Conservation (phyloP, 1,140 invertebrate genomes). For the Cardiocondyla obscurior region DNA sequence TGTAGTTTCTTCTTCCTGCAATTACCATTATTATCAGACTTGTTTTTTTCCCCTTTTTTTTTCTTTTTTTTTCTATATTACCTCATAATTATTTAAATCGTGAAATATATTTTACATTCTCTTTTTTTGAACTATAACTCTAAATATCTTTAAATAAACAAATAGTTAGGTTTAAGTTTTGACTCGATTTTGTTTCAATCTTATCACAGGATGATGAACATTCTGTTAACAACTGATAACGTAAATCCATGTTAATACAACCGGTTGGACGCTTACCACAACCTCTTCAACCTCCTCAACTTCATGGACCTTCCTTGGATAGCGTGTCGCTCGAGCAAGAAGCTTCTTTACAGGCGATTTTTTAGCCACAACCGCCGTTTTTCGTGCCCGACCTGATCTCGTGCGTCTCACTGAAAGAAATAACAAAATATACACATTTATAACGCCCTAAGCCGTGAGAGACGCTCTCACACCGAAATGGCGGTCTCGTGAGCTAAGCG, state of each 20-base stretch:
- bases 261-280: constrained; percentile 39
- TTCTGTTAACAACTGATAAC: neutral
- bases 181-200: neutral
- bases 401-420: constrained; percentile 73
- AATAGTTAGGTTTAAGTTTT: neutral
- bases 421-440: constrained; percentile 58
- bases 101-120: neutral
- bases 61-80: neutral
- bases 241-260: neutral
- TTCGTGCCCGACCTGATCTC: constrained; percentile 75
- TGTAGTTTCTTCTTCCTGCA: constrained; percentile 53
- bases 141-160: neutral
- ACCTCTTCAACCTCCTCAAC: constrained; percentile 73
- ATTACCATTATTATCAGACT: neutral
- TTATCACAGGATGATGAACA: neutral
- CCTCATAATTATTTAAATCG: neutral
- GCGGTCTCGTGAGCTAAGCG: constrained; percentile 61
- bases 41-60: neutral
- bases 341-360: constrained; percentile 76
- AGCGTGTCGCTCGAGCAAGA: constrained; percentile 68
- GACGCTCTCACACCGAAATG: constrained; percentile 75
- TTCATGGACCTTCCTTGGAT: constrained; percentile 66
- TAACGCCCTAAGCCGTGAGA: constrained; percentile 27
- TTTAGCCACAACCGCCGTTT: constrained; percentile 70
- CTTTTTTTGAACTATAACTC: neutral